Evolutionary conservation across 2,888 invertebrate genomes (phyloP), one percentile per base, ranked within the genome.

Genomic region (Pyrrhosoma nymphula): DNA sequence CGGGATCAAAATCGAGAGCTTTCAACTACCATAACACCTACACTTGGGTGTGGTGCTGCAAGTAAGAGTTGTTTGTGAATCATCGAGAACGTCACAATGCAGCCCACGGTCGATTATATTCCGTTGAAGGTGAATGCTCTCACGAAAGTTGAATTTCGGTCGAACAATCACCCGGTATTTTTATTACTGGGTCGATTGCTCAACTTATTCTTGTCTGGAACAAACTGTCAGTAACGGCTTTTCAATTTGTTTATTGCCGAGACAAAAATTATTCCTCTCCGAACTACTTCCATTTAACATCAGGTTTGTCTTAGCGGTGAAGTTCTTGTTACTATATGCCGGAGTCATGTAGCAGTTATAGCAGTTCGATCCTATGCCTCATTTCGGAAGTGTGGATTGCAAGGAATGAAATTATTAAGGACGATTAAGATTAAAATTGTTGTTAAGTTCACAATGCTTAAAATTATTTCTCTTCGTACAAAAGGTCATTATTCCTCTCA

Each of bases 11-110:
- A 82, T n/a, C 35, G 35, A 82, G 35, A 30, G n/a, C 69, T 23
- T 69, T 69, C 23, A 69, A 82, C 14, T 82, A 18, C 18, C 35
- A 35, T 30, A n/a, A 82, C 82, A 82, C 82, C 82, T 82, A 82
- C 82, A 82, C 82, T 35, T 47, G 35, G 35, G 35, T 35, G 30
- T 82, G 35, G 35, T 30, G 14, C 82, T 0, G 18, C 30, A 16
- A 35, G 82, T 82, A 35, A 82, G 82, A 82, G 82, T 82, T 82
- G 82, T 82, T 82, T 30, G 35, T 82, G 82, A 82, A 82, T 82
- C 82, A 82, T 82, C 30, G 30, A 82, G 82, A 14, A 35, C 82
- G 82, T 35, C 82, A 82, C 30, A 82, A 82, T 82, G 82, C 35
- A 12, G 35, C 82, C 82, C 82, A 82, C 82, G 16, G 82, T 82